Evolutionary conservation across 1,140 invertebrate genomes (phyloP).

Genomic region (Tyrophagus putrescentiae): DNA sequence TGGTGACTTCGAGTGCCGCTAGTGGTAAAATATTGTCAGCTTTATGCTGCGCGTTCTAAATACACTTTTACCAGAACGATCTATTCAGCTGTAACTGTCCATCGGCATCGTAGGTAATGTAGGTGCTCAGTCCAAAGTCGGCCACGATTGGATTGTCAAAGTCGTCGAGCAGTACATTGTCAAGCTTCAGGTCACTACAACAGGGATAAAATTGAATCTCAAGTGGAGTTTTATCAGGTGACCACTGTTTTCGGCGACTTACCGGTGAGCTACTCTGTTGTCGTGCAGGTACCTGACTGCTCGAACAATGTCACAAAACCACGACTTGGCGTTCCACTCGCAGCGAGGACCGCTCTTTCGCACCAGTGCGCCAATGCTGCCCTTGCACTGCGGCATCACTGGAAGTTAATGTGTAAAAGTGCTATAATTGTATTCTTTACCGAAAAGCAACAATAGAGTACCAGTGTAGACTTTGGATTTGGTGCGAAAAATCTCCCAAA

Average conservation of each 20-base stretch:
- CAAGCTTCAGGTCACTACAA: conserved; percentile 21
- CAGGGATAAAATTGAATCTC: not conserved
- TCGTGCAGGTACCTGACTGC: conserved; percentile 21
- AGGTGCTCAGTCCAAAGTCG: conserved; percentile 22
- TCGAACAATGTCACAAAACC: conserved; percentile 17
- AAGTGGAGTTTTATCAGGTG: no score
- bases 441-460: conserved; percentile 21
- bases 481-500: conserved; percentile 17
- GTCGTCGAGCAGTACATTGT: conserved; percentile 21
- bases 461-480: conserved; percentile 22
- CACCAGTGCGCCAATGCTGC: not conserved
- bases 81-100: no score
- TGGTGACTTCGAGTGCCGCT: conserved; percentile 29
- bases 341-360: conserved; percentile 10
- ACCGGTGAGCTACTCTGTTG: conserved; percentile 20
- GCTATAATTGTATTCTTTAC: not conserved
- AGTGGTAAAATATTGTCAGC: conserved; percentile 21
- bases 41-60: not conserved
- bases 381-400: conserved; percentile 1
- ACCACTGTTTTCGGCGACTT: no score
- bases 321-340: conserved; percentile 11
- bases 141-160: conserved; percentile 19
- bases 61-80: conserved; percentile 20
- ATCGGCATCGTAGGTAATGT: conserved; percentile 6
- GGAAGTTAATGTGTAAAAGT: no score